Evolutionary conservation across 2,888 invertebrate genomes (phyloP), one percentile per base, ranked within the genome.

Genomic region (Heliconius ethilla): DNA sequence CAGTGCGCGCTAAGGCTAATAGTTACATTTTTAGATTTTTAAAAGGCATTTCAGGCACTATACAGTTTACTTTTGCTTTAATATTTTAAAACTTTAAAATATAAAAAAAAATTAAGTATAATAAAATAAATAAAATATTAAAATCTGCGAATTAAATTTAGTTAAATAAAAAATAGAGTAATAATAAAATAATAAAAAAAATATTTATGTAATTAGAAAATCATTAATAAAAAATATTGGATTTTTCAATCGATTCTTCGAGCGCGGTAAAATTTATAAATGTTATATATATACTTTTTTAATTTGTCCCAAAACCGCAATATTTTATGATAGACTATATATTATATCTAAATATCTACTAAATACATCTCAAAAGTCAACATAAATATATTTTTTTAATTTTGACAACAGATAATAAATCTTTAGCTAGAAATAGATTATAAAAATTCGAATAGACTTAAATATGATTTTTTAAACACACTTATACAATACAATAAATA

Each of bases 371-470:
- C 13, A 22, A 67, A 67, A 67, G n/a, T 37, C 40, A 69, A 69
- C 67, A n/a, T 40, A 69, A 40, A 40, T 69, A 69, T 69, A 69
- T 79, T 59, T 63, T 9, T 79, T 74, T 65, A 79, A 79, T 77
- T 74, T 40, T 25, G 69, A 69, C 37, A 45, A 75, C 65, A 45
- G 45, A 65, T 75, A 65, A 67, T 75, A 73, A 59, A 73, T 37
- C 29, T 74, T 37, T 63, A 73, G 62, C 37, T 25, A 27, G 29
- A 73, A 27, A 29, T 59, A 73, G 33, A 73, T 62, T 59, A 73
- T 37, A 62, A 62, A 37, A 59, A 29, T 25, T 73, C n/a, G 18
- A 62, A 62, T 73, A 73, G 37, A 55, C 37, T 33, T 73, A 62
- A 55, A 73, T 73, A 62, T n/a, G 5, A 51, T 59, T 62, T 72